These are phyloP conservation scores for Tachina lurida DNA, from an alignment of 2,888 invertebrate genomes.

Conservation along the genomic window DNA sequence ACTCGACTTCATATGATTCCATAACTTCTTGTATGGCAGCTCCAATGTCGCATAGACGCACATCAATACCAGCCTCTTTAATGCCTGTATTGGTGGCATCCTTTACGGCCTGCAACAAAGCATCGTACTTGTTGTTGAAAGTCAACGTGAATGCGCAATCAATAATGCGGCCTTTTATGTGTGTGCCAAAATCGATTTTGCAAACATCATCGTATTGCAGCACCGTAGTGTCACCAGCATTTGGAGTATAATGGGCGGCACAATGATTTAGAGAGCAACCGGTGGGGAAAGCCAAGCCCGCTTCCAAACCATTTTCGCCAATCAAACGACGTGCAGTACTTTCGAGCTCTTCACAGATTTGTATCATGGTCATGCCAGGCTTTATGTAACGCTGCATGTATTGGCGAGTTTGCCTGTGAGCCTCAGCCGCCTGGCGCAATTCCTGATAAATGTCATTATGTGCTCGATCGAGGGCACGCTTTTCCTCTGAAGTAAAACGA, in stretches of 20 bases:
- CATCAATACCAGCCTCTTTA: slow-evolving; percentile 97
- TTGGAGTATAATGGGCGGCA: slow-evolving; percentile 99
- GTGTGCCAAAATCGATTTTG: slow-evolving; percentile 99
- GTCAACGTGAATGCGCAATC: slow-evolving; percentile 99
- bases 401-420: slow-evolving; percentile 92
- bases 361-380: slow-evolving; percentile 99
- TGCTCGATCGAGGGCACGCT: slow-evolving; percentile 93
- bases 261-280: slow-evolving; percentile 99
- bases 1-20: slow-evolving; percentile 99
- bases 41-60: slow-evolving; percentile 97
- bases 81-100: slow-evolving; percentile 99
- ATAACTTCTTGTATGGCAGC: slow-evolving; percentile 99
- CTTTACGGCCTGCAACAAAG: slow-evolving; percentile 95
- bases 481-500: slow-evolving; percentile 93
- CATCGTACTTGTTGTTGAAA: slow-evolving; percentile 98
- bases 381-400: slow-evolving; percentile 95
- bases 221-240: slow-evolving; percentile 98
- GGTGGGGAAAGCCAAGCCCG: slow-evolving; percentile 97
- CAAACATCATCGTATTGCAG: slow-evolving; percentile 98
- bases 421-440: slow-evolving; percentile 97
- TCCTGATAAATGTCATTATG: slow-evolving; percentile 97
- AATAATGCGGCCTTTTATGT: slow-evolving; percentile 98
- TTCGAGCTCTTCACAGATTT: slow-evolving; percentile 98
- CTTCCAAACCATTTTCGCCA: slow-evolving; percentile 96
- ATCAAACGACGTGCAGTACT: slow-evolving; percentile 95